phyloP scores from a whole-genome alignment of 2,888 invertebrate genomes.

The Trichogramma dendrolimi region DNA sequence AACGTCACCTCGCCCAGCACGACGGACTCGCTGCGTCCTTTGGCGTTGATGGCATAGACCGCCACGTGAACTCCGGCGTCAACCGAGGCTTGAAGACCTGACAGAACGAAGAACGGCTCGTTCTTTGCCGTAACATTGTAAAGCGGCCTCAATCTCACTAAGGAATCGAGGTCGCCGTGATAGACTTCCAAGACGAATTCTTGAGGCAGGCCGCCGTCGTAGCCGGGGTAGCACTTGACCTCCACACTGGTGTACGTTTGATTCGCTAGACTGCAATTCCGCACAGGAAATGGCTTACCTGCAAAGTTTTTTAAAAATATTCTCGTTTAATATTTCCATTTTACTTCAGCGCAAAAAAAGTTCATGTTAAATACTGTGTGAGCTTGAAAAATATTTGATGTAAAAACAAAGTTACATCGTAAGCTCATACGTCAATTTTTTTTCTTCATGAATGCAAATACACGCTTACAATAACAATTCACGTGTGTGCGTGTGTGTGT shows the following conservation, averaged over 20 bases:
- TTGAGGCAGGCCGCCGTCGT: conserved; percentile 86
- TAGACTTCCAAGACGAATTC: conserved; percentile 78
- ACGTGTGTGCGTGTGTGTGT: too few species aligned
- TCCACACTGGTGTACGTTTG: conserved; percentile 79
- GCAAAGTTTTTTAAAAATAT: conserved; percentile 29
- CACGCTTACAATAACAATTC: too few species aligned
- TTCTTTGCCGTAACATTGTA: conserved; percentile 64
- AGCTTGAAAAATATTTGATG: too few species aligned
- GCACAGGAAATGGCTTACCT: conserved; percentile 82
- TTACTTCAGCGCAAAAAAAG: too few species aligned
- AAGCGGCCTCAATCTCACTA: conserved; percentile 39
- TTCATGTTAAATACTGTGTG: too few species aligned
- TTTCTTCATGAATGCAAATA: too few species aligned
- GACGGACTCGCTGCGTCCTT: conserved; percentile 72
- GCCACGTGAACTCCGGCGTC: conserved; percentile 75
- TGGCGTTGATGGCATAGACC: conserved; percentile 76
- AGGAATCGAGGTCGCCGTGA: conserved; percentile 51
- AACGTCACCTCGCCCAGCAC: conserved; percentile 73
- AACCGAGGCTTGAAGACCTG: conserved; percentile 66
- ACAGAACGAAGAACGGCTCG: conserved; percentile 72
- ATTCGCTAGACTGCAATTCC: conserved; percentile 80
- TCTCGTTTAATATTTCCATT: too few species aligned
- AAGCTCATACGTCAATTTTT: too few species aligned
- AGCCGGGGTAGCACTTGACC: conserved; percentile 77
- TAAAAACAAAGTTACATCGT: too few species aligned